Evolutionary conservation across 1,140 invertebrate species (phyloP).

Genomic region (Diachasma alloeum): DNA sequence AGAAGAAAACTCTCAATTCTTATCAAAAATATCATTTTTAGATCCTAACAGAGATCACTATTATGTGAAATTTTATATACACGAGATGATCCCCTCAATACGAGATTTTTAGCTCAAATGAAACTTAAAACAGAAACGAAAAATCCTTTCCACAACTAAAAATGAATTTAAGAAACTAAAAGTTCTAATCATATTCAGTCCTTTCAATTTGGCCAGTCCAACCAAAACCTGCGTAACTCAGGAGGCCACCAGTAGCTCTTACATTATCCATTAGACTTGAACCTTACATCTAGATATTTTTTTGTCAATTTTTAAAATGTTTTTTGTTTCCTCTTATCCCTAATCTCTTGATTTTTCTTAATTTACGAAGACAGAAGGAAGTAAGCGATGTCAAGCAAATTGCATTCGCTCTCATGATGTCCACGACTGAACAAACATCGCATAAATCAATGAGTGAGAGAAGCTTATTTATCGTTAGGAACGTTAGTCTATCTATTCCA

Average conservation of each 20-base stretch:
- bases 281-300: constrained; percentile 41
- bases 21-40: constrained; percentile 7
- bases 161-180: not conserved
- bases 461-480: not conserved
- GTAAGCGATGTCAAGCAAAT: constrained; percentile 43
- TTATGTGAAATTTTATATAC: constrained; percentile 4
- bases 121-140: not conserved
- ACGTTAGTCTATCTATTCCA: not conserved
- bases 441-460: constrained; percentile 3
- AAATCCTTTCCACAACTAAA: not conserved
- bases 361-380: constrained; percentile 38
- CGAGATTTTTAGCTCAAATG: not conserved
- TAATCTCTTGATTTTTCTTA: constrained; percentile 23
- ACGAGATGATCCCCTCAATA: not conserved
- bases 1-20: not conserved
- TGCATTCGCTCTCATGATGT: constrained; percentile 1
- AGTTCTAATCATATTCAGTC: not conserved
- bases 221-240: not conserved
- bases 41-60: constrained; percentile 4
- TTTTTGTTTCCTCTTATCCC: not conserved
- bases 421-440: constrained; percentile 8
- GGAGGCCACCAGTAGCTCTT: not conserved
- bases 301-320: constrained; percentile 3
- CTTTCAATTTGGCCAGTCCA: not conserved
- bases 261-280: not conserved